Evolutionary conservation across 2,797 vertebrate species (phyloP).

Genomic region (Mycteria americana): DNA sequence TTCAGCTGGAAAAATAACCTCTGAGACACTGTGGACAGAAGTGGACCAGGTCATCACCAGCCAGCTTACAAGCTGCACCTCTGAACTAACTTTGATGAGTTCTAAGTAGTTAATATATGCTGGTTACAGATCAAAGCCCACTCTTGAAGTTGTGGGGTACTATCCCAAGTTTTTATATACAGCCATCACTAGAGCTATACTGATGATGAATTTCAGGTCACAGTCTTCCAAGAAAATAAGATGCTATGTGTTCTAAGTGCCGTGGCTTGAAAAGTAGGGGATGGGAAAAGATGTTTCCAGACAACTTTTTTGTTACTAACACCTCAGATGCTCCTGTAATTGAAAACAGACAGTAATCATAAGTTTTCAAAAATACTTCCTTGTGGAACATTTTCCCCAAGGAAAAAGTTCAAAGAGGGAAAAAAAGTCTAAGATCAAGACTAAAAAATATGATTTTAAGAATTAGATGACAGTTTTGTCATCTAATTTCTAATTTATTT

Average conservation of each 20-base stretch:
- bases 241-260: neutral
- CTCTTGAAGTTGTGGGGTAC: neutral
- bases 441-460: neutral
- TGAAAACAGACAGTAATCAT: neutral
- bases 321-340: neutral
- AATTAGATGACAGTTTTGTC: neutral
- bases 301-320: neutral
- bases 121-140: neutral
- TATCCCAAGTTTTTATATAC: neutral
- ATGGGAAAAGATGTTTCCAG: neutral
- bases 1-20: neutral
- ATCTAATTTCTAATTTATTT: neutral
- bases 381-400: neutral
- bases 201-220: neutral
- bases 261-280: neutral
- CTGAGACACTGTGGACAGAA: accelerated
- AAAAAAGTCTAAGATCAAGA: neutral
- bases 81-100: neutral
- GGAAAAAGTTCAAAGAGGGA: neutral
- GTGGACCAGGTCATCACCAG: neutral
- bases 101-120: neutral
- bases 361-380: neutral
- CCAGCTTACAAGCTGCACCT: neutral
- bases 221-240: neutral
- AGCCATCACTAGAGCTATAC: neutral